A percentile compares a stretch with the other conserved stretches of the same genome.
These are phyloP conservation scores for Atrichornis clamosus DNA, from an alignment of 2,113 vertebrate genomes.

Conservation along the genomic window DNA sequence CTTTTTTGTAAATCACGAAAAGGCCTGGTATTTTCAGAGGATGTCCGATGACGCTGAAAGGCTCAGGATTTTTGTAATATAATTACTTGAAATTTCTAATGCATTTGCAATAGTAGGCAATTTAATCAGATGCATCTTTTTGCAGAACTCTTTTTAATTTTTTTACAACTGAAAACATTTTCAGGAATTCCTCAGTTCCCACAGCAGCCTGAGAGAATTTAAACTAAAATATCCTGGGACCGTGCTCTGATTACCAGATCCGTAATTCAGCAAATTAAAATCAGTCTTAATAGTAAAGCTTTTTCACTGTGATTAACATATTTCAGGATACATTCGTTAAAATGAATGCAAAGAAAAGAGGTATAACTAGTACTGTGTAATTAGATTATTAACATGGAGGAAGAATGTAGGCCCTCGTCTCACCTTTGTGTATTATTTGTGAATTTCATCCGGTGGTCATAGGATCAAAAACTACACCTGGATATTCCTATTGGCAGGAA, in stretches of 20 bases:
- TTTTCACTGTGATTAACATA: not conserved
- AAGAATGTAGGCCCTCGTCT: not conserved
- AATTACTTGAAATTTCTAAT: not conserved
- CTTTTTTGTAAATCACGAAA: not conserved
- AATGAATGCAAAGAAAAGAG: not conserved
- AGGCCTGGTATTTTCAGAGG: not conserved
- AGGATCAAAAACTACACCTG: not conserved
- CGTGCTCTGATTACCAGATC: not conserved
- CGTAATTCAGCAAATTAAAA: not conserved
- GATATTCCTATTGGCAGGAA: not conserved
- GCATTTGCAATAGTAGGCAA: not conserved
- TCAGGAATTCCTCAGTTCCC: not conserved
- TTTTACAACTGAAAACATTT: not conserved
- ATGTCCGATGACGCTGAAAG: not conserved
- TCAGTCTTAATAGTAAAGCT: not conserved
- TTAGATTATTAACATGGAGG: not conserved
- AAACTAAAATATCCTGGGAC: not conserved
- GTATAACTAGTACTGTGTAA: not conserved
- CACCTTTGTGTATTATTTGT: not conserved
- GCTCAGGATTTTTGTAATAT: not conserved
- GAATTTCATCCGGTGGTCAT: not conserved
- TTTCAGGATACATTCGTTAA: not conserved
- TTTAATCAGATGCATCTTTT: not conserved
- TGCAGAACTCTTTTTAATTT: not conserved
- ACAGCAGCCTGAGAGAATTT: not conserved